Base-by-base conservation (phyloP, 2,888 invertebrate genomes). In the Nomada ferruginata region DNA sequence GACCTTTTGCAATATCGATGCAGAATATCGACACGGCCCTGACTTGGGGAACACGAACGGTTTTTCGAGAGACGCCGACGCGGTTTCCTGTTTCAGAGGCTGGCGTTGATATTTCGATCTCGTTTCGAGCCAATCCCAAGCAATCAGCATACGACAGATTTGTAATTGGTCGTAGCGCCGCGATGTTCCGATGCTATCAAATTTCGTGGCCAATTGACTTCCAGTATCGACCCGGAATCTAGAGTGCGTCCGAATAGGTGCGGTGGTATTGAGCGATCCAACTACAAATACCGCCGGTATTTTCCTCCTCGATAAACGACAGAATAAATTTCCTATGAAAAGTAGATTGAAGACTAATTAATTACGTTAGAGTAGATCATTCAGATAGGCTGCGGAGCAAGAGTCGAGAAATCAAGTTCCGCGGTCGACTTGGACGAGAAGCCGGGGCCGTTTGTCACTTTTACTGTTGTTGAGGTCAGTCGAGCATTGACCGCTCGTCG, bases 391-490 rank as follows among this genome's bases (percentile, higher is more conserved):
- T 26, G 74, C 15, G 73, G 79, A 66, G 73, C 78, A 76, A 52
- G 79, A 76, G 83, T 68, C 82, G 72, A 80, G 83, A 83, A 87
- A 85, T 83, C 83, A 77, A 79, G 85, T 87, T 84, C 79, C 80
- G 73, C 85, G 75, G 68, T 69, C 79, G 79, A 83, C 83, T 87
- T 85, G 72, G 79, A 81, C 80, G 80, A 81, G 72, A 63, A 79
- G 80, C 66, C 66, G 73, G 63, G 63, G 74, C 59, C 87, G 89
- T 89, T 88, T 91, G 87, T 92, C 92, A 92, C 92, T 92, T 92
- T 92, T 92, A 92, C 92, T 92, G 92, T 91, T 92, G 89, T 90
- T 89, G 90, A 88, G 92, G 92, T 92, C 90, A 92, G 88, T 92
- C 92, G 92, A 92, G 92, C 92, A 92, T 91, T 92, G 92, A 92